These are phyloP conservation scores for Sander lucioperca DNA, from an alignment of 2,113 vertebrate species.

Conservation along the genomic window DNA sequence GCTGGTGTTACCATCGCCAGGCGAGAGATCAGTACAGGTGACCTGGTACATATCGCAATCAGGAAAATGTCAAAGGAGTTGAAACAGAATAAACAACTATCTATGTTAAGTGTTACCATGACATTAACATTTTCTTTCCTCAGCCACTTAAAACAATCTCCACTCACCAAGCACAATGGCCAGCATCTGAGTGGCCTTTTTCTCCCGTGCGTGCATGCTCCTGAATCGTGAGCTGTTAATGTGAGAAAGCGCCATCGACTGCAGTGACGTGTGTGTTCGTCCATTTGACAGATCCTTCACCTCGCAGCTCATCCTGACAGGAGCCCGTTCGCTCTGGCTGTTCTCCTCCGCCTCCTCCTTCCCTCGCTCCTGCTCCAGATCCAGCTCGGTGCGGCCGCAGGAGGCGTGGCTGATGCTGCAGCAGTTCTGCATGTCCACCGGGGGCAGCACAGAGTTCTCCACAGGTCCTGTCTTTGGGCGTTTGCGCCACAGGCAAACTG, in stretches of 20 bases:
- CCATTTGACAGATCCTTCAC: conserved; percentile 89
- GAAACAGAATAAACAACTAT: neutral
- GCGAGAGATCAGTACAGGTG: neutral
- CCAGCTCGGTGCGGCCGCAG: conserved; percentile 80
- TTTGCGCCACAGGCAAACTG: conserved; percentile 79
- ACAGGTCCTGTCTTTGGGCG: conserved; percentile 78
- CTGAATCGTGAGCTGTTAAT: conserved; percentile 80
- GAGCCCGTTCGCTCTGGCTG: conserved; percentile 41
- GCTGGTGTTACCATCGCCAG: neutral
- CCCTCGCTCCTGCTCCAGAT: conserved; percentile 65
- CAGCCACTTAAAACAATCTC: neutral
- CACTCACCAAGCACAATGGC: conserved; percentile 94
- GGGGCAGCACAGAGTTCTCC: conserved; percentile 82
- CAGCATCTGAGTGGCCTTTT: conserved; percentile 96
- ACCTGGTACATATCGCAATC: neutral
- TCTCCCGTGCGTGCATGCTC: conserved; percentile 90
- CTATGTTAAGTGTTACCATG: conserved; percentile 11
- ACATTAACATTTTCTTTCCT: conserved; percentile 44
- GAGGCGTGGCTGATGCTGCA: conserved; percentile 91
- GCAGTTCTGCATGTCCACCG: conserved; percentile 86
- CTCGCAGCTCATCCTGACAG: conserved; percentile 82
- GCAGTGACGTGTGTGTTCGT: conserved; percentile 86
- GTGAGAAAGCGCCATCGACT: conserved; percentile 71
- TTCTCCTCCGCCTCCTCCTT: conserved; percentile 49
- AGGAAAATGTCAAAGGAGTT: neutral